Evolutionary conservation across 1,140 invertebrate species (phyloP), one percentile per base, ranked within the genome.

Genomic region (Dermatophagoides farinae): DNA sequence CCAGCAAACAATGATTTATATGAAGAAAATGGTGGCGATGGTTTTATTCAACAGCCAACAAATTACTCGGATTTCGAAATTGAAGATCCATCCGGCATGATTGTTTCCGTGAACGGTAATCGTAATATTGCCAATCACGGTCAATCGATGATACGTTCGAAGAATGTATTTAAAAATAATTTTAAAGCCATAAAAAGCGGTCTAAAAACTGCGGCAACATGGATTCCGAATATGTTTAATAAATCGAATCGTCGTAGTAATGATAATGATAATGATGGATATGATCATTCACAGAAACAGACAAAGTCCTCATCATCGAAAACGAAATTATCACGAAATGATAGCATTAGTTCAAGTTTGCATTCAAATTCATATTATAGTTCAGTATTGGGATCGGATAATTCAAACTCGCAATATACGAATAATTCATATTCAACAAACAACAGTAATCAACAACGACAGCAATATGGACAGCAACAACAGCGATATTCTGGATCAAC

Each of bases 321-420:
- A 52, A 22, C 61, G 6, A 60, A 60, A 40, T 51, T 61, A 11
- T 31, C 49, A 31, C 50, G 62, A n/a, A 59, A 61, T 31, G 59
- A 51, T n/a, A 60, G 57, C 37, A 63, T 49, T 9, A 53, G 16
- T 18, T 57, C 50, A 25, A 63, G 59, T 55, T 47, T 59, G 1
- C 62, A 60, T 25, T 63, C 62, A 1, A 63, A 63, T 46, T 63
- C 62, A 50, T 63, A 49, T 44, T 63, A 63, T 40, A 62, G 60
- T 40, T 63, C 62, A 23, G 62, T 63, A 9, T 41, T 63, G 8
- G 62, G 62, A n/a, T 63, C 62, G 2, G 62, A 63, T 16, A 46
- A 43, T 16, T 61, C 41, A 16, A 60, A 60, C n/a, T 54, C 51
- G n/a, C 57, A 58, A 43, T 14, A 46, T 16, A 58, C 61, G 12